These are phyloP conservation scores for Ctenomys sociabilis DNA, from an alignment of 2,113 vertebrate species.

Conservation along the genomic window DNA sequence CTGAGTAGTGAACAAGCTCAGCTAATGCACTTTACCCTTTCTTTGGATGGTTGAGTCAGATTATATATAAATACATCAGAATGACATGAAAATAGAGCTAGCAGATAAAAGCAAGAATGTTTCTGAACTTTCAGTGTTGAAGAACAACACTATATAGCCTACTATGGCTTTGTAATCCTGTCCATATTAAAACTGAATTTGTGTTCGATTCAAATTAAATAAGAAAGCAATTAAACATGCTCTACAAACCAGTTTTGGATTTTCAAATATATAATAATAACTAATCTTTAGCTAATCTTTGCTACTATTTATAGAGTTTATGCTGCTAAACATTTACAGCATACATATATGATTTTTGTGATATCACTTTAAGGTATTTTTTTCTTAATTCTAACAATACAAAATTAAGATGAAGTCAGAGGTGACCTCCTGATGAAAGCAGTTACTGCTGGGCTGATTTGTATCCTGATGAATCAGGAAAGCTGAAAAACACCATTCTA, in stretches of 20 bases:
- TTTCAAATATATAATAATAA: constrained; percentile 4
- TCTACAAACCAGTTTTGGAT: background rate
- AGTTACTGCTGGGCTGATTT: background rate
- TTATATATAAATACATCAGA: background rate
- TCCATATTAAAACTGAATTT: background rate
- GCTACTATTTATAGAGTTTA: background rate
- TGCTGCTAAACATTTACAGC: background rate
- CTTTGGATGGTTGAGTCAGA: background rate
- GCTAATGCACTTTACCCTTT: background rate
- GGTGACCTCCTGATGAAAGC: background rate
- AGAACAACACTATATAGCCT: background rate
- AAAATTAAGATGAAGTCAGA: background rate
- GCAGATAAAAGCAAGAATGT: constrained; percentile 1
- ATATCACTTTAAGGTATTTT: constrained; percentile 11
- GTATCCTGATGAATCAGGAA: background rate
- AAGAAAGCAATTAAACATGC: background rate
- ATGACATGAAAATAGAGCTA: background rate
- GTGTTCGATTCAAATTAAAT: background rate
- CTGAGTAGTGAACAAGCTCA: background rate
- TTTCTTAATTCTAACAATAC: background rate
- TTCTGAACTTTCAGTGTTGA: constrained; percentile 25
- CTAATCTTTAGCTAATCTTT: background rate
- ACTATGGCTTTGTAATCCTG: constrained; percentile 10
- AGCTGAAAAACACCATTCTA: background rate
- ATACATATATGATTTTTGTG: background rate